phyloP scores from a whole-genome alignment of 1,140 invertebrate species.

The Epicauta chinensis region DNA sequence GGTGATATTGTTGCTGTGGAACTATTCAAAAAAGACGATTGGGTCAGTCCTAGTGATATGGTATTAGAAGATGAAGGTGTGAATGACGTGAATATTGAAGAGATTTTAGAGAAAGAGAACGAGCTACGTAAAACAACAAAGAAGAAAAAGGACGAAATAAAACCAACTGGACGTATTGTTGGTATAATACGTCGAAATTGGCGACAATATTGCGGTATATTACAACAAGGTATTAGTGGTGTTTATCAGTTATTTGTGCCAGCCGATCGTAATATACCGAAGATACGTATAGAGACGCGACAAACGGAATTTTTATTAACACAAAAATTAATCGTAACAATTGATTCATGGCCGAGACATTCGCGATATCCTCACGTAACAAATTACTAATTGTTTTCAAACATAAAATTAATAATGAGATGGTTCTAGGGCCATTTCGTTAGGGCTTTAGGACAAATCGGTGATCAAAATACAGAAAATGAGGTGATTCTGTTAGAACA shows the following conservation, averaged over 20 bases:
- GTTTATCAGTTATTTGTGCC: constrained; percentile 81
- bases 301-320: constrained; percentile 73
- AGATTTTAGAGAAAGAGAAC: constrained; percentile 51
- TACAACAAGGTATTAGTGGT: constrained; percentile 68
- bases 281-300: constrained; percentile 86
- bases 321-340: constrained; percentile 86
- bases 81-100: constrained; percentile 57
- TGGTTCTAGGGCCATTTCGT: constrained; percentile 81
- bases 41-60: constrained; percentile 81
- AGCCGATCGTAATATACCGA: constrained; percentile 83
- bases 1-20: constrained; percentile 92
- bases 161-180: constrained; percentile 83
- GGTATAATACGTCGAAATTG: constrained; percentile 95
- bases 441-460: constrained; percentile 68
- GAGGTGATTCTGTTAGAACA: constrained; percentile 94
- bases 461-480: constrained; percentile 87
- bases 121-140: constrained; percentile 38
- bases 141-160: constrained; percentile 45
- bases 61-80: constrained; percentile 73
- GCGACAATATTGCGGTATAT: constrained; percentile 94
- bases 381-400: constrained; percentile 39
- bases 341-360: constrained; percentile 87
- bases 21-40: constrained; percentile 83
- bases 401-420: neutral
- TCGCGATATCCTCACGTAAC: constrained; percentile 64